Conservation (phyloP, 1,140 invertebrate species). For the Anastatus disparis region DNA sequence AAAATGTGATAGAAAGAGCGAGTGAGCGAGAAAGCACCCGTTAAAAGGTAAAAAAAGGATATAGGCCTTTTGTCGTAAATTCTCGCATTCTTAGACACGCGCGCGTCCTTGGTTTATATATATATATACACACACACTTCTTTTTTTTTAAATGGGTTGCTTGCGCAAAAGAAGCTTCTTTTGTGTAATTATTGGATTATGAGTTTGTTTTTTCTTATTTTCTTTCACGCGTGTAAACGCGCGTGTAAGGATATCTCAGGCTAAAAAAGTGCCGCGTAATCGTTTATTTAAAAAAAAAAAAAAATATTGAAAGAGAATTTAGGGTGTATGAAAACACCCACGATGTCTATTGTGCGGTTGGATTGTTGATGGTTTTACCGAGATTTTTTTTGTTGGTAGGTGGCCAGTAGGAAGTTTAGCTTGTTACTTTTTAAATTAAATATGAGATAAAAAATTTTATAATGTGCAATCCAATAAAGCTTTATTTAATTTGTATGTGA, state of each 20-base stretch:
- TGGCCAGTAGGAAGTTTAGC: no score
- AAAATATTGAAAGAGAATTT: no score
- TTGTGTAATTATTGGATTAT: slow-evolving; percentile 42
- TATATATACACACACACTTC: no score
- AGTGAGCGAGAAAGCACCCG: no score
- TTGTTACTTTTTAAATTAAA: no score
- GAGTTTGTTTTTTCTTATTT: slow-evolving; percentile 14
- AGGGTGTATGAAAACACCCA: no score
- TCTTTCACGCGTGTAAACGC: background rate
- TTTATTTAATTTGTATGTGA: no score
- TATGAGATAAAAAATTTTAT: no score
- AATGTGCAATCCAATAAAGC: no score
- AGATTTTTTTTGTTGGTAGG: no score
- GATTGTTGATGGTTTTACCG: background rate
- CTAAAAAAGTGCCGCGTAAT: slow-evolving; percentile 36
- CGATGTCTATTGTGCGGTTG: background rate
- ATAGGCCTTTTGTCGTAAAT: slow-evolving; percentile 42
- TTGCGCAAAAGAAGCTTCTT: background rate
- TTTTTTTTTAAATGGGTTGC: no score
- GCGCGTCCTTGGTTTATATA: slow-evolving; percentile 26
- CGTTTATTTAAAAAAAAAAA: slow-evolving; percentile 33
- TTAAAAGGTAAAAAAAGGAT: no score
- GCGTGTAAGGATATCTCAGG: background rate
- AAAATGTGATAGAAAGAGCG: slow-evolving; percentile 40
- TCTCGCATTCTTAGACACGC: slow-evolving; percentile 37